phyloP scores from a whole-genome alignment of 2,888 invertebrate species.

The Orthosia cruda region DNA sequence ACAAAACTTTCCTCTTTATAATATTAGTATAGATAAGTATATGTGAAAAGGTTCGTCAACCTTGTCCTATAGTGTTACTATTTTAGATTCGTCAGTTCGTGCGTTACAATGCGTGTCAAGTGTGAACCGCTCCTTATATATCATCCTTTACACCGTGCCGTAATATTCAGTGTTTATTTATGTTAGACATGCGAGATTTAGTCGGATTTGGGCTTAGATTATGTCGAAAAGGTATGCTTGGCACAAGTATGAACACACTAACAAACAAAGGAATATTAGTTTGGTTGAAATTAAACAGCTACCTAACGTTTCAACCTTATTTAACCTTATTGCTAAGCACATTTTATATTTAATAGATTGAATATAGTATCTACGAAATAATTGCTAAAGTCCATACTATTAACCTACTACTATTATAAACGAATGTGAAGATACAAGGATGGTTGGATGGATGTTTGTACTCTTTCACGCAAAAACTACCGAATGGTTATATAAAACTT shows the following conservation, averaged over 20 bases:
- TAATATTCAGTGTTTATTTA: conserved; percentile 60
- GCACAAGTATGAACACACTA: background rate
- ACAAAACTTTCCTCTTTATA: no score
- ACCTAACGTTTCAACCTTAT: no score
- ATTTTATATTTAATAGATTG: no score
- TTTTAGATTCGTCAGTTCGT: conserved; percentile 69
- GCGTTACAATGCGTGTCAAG: conserved; percentile 75
- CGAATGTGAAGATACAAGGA: no score
- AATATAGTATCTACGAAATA: no score
- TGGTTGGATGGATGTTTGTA: no score
- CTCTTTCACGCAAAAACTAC: no score
- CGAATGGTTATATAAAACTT: no score
- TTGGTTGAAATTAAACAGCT: background rate
- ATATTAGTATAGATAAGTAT: no score
- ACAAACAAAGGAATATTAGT: conserved; percentile 5
- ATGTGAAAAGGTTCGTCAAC: conserved; percentile 12
- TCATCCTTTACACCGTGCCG: conserved; percentile 65
- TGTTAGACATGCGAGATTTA: conserved; percentile 37
- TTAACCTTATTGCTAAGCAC: no score
- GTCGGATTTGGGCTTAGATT: conserved; percentile 21
- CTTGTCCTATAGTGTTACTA: conserved; percentile 56
- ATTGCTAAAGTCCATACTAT: no score
- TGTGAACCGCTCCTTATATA: conserved; percentile 73
- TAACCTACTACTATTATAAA: no score
- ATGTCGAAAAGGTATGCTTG: conserved; percentile 14